A percentile compares a stretch with the other conserved stretches of the same genome.
phyloP scores from a whole-genome alignment of 1,140 invertebrate genomes.

The Penaeus indicus region DNA sequence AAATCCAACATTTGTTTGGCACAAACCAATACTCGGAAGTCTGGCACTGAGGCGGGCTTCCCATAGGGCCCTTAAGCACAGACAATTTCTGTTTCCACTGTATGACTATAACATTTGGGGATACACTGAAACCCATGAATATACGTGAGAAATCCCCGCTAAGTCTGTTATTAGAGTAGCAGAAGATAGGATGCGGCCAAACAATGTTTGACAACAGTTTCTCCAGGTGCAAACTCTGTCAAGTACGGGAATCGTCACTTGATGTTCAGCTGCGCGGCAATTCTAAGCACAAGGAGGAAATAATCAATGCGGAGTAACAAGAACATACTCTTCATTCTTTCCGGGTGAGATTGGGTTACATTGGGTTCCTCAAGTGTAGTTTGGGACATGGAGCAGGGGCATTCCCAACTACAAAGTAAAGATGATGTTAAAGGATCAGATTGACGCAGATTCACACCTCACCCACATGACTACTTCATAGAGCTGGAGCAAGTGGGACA shows the following conservation, averaged over 20 bases:
- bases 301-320: slow-evolving; percentile 47
- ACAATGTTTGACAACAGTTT: slow-evolving; percentile 87
- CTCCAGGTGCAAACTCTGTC: slow-evolving; percentile 85
- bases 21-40: slow-evolving; percentile 86
- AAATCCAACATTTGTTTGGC: slow-evolving; percentile 89
- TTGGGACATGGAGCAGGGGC: slow-evolving; percentile 82
- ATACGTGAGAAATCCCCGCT: slow-evolving; percentile 52
- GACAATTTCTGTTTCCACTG: slow-evolving; percentile 86
- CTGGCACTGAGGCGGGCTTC: slow-evolving; percentile 78
- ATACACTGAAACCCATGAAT: slow-evolving; percentile 71
- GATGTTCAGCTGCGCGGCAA: slow-evolving; percentile 81
- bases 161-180: slow-evolving; percentile 81
- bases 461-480: slow-evolving; percentile 77
- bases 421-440: slow-evolving; percentile 47
- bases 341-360: slow-evolving; percentile 93
- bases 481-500: slow-evolving; percentile 84
- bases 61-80: slow-evolving; percentile 72
- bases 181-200: slow-evolving; percentile 83
- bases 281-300: slow-evolving; percentile 75
- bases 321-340: slow-evolving; percentile 90
- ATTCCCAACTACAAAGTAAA: slow-evolving; percentile 74
- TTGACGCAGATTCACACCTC: slow-evolving; percentile 60
- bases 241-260: slow-evolving; percentile 82
- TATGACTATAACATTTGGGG: slow-evolving; percentile 85
- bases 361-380: slow-evolving; percentile 91